Evolutionary conservation across 2,888 invertebrate species (phyloP).

Genomic region (Drosophila antonietae): DNA sequence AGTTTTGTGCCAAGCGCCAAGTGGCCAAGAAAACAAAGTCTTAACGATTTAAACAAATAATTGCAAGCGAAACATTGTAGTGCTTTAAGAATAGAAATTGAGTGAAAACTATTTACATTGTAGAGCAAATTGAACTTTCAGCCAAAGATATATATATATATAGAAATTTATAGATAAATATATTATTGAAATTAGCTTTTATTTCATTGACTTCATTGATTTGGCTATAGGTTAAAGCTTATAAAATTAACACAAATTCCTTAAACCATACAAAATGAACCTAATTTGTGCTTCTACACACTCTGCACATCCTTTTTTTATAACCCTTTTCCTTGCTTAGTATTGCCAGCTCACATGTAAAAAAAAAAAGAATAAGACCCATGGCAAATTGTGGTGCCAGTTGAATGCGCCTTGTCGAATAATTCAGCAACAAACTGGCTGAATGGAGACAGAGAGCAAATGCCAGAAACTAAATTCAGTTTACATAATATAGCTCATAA

Average conservation of each 20-base stretch:
- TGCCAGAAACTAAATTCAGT: slow-evolving; percentile 74
- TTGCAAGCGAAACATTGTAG: slow-evolving; percentile 32
- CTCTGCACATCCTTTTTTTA: not conserved
- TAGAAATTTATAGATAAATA: not conserved
- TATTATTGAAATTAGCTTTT: not conserved
- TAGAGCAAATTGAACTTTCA: not conserved
- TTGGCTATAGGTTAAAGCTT: too few species aligned
- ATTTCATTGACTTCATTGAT: not conserved
- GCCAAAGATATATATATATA: not conserved
- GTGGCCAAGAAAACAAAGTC: slow-evolving; percentile 29
- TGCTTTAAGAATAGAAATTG: slow-evolving; percentile 2
- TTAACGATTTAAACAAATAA: slow-evolving; percentile 33
- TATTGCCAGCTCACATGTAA: not conserved
- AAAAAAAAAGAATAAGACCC: slow-evolving; percentile 12
- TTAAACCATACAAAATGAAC: not conserved
- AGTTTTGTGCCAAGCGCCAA: slow-evolving; percentile 30
- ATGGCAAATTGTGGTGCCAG: slow-evolving; percentile 43
- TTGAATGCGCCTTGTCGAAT: slow-evolving; percentile 51
- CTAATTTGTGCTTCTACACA: not conserved
- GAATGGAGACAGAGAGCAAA: slow-evolving; percentile 47
- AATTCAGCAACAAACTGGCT: slow-evolving; percentile 56
- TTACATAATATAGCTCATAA: slow-evolving; percentile 78
- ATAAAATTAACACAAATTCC: not conserved
- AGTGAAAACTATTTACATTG: not conserved
- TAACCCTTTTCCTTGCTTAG: not conserved